phyloP scores from a whole-genome alignment of 2,797 vertebrate genomes.

The Linurgus olivaceus region DNA sequence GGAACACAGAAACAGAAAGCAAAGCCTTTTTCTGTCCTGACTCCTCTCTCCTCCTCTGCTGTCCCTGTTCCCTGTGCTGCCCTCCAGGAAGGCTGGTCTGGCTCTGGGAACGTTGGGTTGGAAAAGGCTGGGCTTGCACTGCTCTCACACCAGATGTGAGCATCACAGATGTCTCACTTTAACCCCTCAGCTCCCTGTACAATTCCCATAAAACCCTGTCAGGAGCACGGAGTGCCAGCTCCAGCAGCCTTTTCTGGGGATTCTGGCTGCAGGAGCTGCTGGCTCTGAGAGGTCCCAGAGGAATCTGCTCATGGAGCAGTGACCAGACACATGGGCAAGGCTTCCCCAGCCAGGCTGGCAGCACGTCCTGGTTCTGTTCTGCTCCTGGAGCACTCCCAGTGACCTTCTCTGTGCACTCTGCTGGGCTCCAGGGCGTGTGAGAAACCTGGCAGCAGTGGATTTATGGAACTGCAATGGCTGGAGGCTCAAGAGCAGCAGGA shows the following conservation, averaged over 20 bases:
- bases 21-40: not conserved
- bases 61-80: not conserved
- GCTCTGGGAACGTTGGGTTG: rapidly evolving
- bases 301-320: not conserved
- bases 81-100: rapidly evolving
- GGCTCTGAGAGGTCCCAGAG: not conserved
- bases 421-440: not conserved
- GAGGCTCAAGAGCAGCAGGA: not conserved
- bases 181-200: not conserved
- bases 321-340: not conserved
- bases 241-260: not conserved
- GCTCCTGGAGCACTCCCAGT: not conserved
- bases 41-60: not conserved
- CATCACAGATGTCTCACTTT: not conserved
- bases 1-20: not conserved
- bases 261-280: not conserved
- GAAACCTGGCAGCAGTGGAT: not conserved
- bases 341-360: not conserved
- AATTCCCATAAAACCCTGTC: not conserved
- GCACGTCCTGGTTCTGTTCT: not conserved
- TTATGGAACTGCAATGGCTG: not conserved
- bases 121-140: not conserved
- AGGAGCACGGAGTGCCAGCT: not conserved
- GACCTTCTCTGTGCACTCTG: not conserved
- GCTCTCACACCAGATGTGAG: not conserved